phyloP scores from a whole-genome alignment of 2,888 invertebrate genomes.

The Eupithecia dodoneata region DNA sequence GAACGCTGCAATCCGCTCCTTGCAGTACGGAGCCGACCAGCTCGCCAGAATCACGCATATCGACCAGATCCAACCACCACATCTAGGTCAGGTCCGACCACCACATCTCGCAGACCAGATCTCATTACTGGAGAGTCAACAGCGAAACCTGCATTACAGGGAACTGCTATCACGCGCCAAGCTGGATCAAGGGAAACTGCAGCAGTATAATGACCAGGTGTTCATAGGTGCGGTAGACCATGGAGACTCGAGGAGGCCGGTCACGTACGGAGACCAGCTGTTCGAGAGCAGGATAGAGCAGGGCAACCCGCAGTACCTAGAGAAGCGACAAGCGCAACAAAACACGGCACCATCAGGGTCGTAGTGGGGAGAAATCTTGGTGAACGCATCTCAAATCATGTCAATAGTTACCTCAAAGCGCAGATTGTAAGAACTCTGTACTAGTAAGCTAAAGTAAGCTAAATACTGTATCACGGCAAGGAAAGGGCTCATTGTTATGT shows the following conservation, averaged over 20 bases:
- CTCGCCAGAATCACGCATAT: neutral
- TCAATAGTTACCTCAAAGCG: neutral
- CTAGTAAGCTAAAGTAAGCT: neutral
- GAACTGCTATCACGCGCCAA: neutral
- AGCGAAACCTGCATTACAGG: neutral
- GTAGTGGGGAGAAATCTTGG: neutral
- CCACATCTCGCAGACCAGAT: neutral
- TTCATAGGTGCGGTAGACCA: neutral
- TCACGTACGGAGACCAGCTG: neutral
- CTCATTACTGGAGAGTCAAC: conserved; percentile 2
- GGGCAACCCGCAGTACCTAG: neutral
- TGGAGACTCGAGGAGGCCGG: neutral
- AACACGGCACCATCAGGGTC: neutral
- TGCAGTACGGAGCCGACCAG: neutral
- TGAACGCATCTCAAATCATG: neutral
- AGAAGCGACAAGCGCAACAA: neutral
- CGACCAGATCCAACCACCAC: neutral
- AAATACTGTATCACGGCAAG: neutral
- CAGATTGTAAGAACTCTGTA: neutral
- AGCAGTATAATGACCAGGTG: neutral
- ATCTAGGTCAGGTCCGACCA: neutral
- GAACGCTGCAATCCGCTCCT: neutral
- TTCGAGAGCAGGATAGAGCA: neutral
- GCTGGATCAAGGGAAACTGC: neutral
- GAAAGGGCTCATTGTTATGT: neutral